These are phyloP conservation scores for Scyliorhinus canicula DNA, from an alignment of 2,797 vertebrate species.

Conservation along the genomic window DNA sequence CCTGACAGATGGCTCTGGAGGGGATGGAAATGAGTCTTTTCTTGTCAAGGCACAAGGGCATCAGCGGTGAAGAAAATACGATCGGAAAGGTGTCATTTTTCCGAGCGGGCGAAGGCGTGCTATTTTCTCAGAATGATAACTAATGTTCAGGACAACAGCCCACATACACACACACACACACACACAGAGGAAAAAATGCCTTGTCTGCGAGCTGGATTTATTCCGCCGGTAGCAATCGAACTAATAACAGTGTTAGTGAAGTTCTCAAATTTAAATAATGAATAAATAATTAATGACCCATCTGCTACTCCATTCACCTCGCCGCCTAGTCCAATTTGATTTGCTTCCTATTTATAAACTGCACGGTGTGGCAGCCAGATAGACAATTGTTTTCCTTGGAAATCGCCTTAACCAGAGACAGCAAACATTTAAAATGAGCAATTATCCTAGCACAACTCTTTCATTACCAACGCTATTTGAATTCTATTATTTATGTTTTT, in stretches of 20 bases:
- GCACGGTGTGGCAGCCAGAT: neutral
- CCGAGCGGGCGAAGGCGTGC: neutral
- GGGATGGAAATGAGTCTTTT: neutral
- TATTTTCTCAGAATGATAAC: neutral
- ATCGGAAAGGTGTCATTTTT: slow-evolving; percentile 12
- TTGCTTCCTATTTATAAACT: slow-evolving; percentile 27
- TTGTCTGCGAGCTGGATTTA: neutral
- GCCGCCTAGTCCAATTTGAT: slow-evolving; percentile 23
- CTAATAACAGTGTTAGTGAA: slow-evolving; percentile 9
- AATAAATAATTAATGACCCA: slow-evolving; percentile 35
- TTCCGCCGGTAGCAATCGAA: neutral
- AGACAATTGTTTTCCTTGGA: slow-evolving; percentile 11
- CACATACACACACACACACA: neutral
- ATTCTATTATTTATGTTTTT: neutral
- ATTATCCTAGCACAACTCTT: slow-evolving; percentile 4
- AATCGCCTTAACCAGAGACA: neutral
- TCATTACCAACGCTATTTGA: neutral
- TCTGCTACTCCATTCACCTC: slow-evolving; percentile 11
- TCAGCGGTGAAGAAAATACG: slow-evolving; percentile 20
- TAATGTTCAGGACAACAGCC: neutral
- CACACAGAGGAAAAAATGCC: neutral
- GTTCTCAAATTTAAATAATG: slow-evolving; percentile 26
- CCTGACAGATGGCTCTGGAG: slow-evolving; percentile 35
- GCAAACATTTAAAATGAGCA: slow-evolving; percentile 17
- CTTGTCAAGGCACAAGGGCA: slow-evolving; percentile 14